Evolutionary conservation across 2,113 vertebrate species (phyloP).

Genomic region (Pavo muticus): DNA sequence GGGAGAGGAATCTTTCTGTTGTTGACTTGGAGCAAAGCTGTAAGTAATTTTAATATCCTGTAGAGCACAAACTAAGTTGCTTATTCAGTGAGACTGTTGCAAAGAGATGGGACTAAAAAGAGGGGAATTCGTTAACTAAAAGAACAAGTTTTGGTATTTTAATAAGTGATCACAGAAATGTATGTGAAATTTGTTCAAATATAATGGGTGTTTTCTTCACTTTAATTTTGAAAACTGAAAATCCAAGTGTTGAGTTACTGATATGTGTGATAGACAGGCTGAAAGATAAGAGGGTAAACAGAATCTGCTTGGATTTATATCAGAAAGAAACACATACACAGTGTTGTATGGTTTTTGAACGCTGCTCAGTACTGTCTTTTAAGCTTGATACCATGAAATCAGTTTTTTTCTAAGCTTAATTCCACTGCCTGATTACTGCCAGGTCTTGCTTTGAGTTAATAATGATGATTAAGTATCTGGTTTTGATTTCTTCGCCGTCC

Average conservation of each 20-base stretch:
- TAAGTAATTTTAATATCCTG: background rate
- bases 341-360: background rate
- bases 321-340: background rate
- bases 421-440: background rate
- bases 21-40: accelerated
- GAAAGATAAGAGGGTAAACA: background rate
- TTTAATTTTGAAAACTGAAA: background rate
- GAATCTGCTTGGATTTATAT: background rate
- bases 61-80: background rate
- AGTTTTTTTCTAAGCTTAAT: background rate
- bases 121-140: background rate
- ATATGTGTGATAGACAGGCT: background rate
- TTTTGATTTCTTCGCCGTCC: slow-evolving; percentile 7
- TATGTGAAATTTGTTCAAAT: background rate
- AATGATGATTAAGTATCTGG: background rate
- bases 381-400: background rate
- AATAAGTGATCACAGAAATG: background rate
- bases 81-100: background rate
- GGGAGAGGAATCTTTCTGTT: background rate
- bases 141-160: background rate
- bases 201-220: background rate
- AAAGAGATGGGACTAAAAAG: background rate
- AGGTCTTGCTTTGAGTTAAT: slow-evolving; percentile 21
- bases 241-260: background rate
- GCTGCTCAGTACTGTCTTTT: background rate